Base-by-base conservation (phyloP, 2,113 vertebrate species). In the Ictalurus punctatus region DNA sequence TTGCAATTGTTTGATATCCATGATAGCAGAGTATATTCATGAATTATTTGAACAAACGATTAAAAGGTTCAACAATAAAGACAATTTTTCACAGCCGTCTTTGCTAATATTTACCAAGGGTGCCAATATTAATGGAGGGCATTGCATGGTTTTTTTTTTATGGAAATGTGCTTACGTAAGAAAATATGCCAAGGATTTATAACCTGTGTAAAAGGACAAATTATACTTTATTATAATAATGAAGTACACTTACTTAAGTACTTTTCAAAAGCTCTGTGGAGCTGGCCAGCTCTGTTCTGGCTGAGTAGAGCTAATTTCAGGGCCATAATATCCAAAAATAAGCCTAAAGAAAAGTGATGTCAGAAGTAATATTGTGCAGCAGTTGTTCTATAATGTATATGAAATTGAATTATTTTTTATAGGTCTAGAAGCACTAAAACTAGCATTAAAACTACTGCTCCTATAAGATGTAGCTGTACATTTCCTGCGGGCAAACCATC, bases 401-500 rank as follows among this genome's bases (percentile, higher is more conserved):
- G 6, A 81, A 83, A 83, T 2, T 13, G 19, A 37, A 59, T 44
- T 17, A 17, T 8, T 44, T 48, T 84, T 14, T 27, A n/a, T 44
- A 63, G 9, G 34, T n/a, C 25, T 67, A 48, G 23, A 84, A 65
- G 61, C 37, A 67, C 7, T 8, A 34, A 34, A 34, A 34, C 34
- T 34, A 34, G 34, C 34, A 17, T 17, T 84, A 16, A 84, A 94
- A 65, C 83, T 83, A 65, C 25, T 80, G 27, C 1, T 34, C 54
- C n/a, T 65, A 92, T 93, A 94, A 92, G 90, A 91, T 71, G 90
- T 93, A 91, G 84, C 87, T 86, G 71, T 91, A 92, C 93, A 92
- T 94, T 95, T 94, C 93, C 93, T 94, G 92, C 92, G 89, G 93
- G 92, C 91, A 93, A 94, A 93, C 92, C 91, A 90, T 94, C 93